Evolutionary conservation across 2,113 vertebrate species (phyloP).

Genomic region (Brachyhypopomus gauderio): DNA sequence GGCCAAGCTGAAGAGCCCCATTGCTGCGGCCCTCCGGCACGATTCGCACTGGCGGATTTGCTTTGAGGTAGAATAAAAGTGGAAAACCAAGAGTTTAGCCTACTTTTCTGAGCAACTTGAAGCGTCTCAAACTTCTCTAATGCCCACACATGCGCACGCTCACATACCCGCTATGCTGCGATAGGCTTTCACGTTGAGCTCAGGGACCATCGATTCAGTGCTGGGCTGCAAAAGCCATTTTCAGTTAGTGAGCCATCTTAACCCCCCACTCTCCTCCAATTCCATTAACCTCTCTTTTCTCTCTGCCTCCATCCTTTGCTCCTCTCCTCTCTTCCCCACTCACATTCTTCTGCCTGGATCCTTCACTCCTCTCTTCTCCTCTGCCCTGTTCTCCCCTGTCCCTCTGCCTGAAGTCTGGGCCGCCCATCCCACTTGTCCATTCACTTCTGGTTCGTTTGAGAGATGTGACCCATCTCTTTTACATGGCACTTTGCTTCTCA

Average conservation of each 20-base stretch:
- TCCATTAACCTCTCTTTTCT: constrained; percentile 73
- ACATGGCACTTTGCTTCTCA: neutral
- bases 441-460: constrained; percentile 63
- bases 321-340: constrained; percentile 49
- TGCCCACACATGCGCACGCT: neutral
- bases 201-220: constrained; percentile 61
- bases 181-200: constrained; percentile 61
- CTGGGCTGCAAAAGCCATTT: constrained; percentile 68
- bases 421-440: constrained; percentile 56
- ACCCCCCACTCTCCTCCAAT: constrained; percentile 58
- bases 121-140: neutral
- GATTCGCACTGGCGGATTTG: neutral
- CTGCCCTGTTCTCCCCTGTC: constrained; percentile 50
- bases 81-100: neutral
- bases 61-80: constrained; percentile 21
- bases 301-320: constrained; percentile 48
- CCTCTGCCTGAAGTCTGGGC: constrained; percentile 56
- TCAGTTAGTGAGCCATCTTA: constrained; percentile 75
- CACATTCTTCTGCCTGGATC: constrained; percentile 56
- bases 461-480: constrained; percentile 40
- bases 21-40: neutral
- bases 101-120: neutral
- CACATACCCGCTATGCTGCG: constrained; percentile 44
- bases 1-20: too few relatives aligned
- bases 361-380: constrained; percentile 47